phyloP scores from a whole-genome alignment of 2,113 vertebrate species.

The Canis aureus region DNA sequence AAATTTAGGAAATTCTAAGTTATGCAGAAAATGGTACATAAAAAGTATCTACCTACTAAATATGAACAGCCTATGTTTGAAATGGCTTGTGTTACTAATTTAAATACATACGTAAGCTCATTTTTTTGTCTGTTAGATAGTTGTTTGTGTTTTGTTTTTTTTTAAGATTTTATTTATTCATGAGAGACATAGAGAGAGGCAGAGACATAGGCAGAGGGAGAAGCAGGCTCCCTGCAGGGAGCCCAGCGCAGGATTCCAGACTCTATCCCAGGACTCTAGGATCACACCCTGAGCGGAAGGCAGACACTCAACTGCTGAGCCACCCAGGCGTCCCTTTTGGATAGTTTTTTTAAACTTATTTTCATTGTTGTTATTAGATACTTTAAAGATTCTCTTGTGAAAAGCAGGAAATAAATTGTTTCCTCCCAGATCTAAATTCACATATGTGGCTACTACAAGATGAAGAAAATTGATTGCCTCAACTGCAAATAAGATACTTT shows the following conservation, averaged over 20 bases:
- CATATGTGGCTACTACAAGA: conserved; percentile 43
- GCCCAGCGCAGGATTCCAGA: no score
- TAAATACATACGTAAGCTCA: conserved; percentile 55
- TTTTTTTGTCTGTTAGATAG: conserved; percentile 12
- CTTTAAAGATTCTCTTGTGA: conserved; percentile 73
- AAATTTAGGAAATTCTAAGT: conserved; percentile 55
- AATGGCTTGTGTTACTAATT: conserved; percentile 77
- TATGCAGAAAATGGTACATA: conserved; percentile 60
- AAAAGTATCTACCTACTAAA: conserved; percentile 64
- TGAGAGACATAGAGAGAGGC: no score
- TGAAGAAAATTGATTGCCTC: conserved; percentile 55
- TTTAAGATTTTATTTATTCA: no score
- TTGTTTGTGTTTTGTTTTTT: no score
- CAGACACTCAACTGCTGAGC: no score
- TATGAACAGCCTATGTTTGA: conserved; percentile 73
- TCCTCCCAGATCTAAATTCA: conserved; percentile 60
- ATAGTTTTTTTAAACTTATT: not conserved
- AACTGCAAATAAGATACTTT: conserved; percentile 20
- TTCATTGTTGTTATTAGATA: not conserved
- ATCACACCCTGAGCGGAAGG: no score
- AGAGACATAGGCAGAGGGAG: no score
- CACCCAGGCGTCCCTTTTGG: no score
- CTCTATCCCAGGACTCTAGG: no score
- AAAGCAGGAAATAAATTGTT: conserved; percentile 68
- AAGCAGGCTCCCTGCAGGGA: no score